Base-by-base conservation (phyloP, 2,797 vertebrate species). In the Sebastes hubbsi region DNA sequence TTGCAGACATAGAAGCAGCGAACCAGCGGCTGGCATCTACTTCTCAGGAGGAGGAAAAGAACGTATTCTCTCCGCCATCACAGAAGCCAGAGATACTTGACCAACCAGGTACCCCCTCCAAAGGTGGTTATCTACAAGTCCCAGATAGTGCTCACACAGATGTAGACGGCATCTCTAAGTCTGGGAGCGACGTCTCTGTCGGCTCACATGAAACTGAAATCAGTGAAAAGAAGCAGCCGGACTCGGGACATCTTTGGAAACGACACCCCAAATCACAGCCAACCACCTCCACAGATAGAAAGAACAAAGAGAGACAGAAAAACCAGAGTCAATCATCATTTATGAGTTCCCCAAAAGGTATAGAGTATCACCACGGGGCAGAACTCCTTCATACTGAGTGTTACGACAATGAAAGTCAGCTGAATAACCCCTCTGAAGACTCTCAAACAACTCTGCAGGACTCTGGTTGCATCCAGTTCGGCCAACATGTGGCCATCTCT, bases 1-100 rank as follows among this genome's bases (percentile, higher is more conserved):
- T 96, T 92, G 95, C 96, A 30, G 95, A 97, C 80, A 97, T 97
- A 65, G 96, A 97, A 81, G 96, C 96, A 60, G 94, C 95, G 32
- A 97, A 96, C 87, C 95, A 96, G 6, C 93, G 93, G 27, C 91
- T 96, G 27, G 90, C 93, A 4, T 93, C 93, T 24, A 89, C 93
- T 59, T 89, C 96, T 2, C 93, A 90, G 22, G 91, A 93, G 1
- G 85, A 80, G 1, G 84, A 83, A 22, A 90, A 90, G 56, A 83
- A 18, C 8, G 3, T 63, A 6, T 24, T 78, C 1, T 73, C 81
- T 54, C 13, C 55, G 24, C 72, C 84, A 36, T 81, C 80, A 5
- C 73, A 81, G 62, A 83, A 79, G 22, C 72, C 77, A 22, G 81
- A 74, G 30, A 71, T 69, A n/a, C 18, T 73, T 18, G 79, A 88